Conservation (phyloP, 2,888 invertebrate genomes). For the Troides aeacus region DNA sequence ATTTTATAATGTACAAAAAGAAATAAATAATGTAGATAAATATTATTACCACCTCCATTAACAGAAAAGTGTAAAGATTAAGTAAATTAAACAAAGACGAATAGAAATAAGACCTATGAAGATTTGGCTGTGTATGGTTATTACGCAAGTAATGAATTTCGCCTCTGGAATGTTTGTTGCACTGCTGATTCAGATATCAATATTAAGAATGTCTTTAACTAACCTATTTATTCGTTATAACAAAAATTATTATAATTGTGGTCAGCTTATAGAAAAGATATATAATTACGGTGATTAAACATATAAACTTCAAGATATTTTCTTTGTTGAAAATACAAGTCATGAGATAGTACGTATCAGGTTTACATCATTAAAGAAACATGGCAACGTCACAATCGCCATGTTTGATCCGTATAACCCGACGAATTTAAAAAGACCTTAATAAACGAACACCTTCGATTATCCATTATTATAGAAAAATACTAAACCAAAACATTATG, state of each 20-base stretch:
- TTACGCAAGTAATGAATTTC: neutral
- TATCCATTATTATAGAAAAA: neutral
- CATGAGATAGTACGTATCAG: conserved; percentile 8
- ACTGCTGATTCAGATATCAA: neutral
- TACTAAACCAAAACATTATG: neutral
- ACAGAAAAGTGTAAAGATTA: neutral
- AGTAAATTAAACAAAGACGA: neutral
- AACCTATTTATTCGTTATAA: too few relatives aligned
- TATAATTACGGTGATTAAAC: too few relatives aligned
- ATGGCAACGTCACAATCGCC: conserved; percentile 50
- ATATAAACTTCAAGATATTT: conserved; percentile 6
- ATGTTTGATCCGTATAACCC: conserved; percentile 54
- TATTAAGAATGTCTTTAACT: too few relatives aligned
- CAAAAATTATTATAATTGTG: neutral
- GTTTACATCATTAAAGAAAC: conserved; percentile 39
- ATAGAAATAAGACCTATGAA: neutral
- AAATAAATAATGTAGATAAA: neutral
- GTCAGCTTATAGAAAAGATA: neutral
- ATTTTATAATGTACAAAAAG: neutral
- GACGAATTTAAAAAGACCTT: conserved; percentile 46
- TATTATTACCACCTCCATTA: neutral
- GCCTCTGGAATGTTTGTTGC: neutral
- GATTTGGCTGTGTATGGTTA: neutral
- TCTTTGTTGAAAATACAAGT: conserved; percentile 30
- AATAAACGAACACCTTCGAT: neutral